These are phyloP conservation scores for Microcebus jonahi DNA, from an alignment of 2,113 vertebrate genomes.

Conservation along the genomic window DNA sequence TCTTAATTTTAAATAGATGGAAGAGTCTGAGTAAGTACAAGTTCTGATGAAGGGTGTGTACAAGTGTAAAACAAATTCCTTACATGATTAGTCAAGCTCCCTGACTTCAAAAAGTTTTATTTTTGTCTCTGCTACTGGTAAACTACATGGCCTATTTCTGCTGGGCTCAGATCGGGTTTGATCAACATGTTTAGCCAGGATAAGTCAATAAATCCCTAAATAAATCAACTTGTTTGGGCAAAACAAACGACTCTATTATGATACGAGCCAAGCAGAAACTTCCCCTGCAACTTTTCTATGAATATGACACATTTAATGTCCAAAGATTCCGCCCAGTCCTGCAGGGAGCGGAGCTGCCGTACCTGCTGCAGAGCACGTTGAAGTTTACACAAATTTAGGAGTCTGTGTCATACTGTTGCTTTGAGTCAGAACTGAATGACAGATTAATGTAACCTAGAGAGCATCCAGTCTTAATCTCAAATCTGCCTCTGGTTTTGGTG, in stretches of 20 bases:
- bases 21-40: neutral
- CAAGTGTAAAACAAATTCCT: neutral
- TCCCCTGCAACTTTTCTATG: neutral
- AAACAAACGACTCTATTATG: conserved; percentile 31
- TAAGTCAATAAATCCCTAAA: conserved; percentile 55
- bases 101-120: conserved; percentile 40
- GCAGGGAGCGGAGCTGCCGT: neutral
- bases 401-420: neutral
- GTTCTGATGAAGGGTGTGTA: neutral
- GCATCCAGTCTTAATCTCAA: neutral
- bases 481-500: neutral
- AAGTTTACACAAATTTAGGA: neutral
- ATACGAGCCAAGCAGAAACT: conserved; percentile 53
- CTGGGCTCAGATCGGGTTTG: conserved; percentile 33
- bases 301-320: neutral
- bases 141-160: neutral
- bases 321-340: neutral
- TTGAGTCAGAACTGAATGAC: neutral
- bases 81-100: conserved; percentile 19
- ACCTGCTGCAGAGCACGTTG: conserved; percentile 36
- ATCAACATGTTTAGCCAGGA: conserved; percentile 20
- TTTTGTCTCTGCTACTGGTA: conserved; percentile 3
- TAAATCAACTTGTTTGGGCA: conserved; percentile 66
- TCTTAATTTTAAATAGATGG: neutral
- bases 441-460: neutral